These are phyloP conservation scores for Boloria euphrosyne DNA, from an alignment of 2,888 invertebrate species.

Conservation along the genomic window DNA sequence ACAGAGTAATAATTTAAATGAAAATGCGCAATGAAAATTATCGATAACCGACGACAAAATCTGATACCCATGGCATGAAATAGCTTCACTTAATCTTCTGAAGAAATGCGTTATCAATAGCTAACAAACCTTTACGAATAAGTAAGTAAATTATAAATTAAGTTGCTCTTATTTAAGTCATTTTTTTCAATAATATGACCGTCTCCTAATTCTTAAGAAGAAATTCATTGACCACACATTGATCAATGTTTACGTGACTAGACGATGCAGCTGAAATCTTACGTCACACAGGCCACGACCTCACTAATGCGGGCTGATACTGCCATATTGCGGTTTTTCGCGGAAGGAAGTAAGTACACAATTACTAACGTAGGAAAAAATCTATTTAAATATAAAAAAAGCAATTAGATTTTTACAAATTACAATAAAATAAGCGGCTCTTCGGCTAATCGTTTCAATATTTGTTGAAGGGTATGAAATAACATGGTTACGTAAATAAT, in stretches of 20 bases:
- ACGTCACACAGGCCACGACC: slow-evolving; percentile 44
- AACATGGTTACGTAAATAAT: slow-evolving; percentile 44
- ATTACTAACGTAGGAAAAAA: slow-evolving; percentile 27
- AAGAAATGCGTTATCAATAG: no score
- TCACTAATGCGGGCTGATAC: slow-evolving; percentile 44
- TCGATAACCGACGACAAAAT: no score
- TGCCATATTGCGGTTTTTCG: slow-evolving; percentile 50
- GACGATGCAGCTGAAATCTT: slow-evolving; percentile 45
- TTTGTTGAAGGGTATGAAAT: slow-evolving; percentile 44
- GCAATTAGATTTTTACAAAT: neutral
- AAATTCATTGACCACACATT: neutral
- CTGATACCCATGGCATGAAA: no score
- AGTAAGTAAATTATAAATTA: no score
- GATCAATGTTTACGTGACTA: slow-evolving; percentile 22
- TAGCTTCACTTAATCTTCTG: no score
- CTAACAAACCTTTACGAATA: no score
- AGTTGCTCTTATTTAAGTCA: no score
- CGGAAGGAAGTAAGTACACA: slow-evolving; percentile 48
- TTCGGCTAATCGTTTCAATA: slow-evolving; percentile 11
- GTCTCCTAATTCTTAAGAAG: no score
- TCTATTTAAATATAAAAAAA: neutral
- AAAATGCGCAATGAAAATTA: no score
- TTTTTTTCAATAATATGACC: no score
- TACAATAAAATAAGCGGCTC: neutral
- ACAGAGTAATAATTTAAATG: no score